These are phyloP conservation scores for Dryobates pubescens DNA, from an alignment of 2,797 vertebrate species.

Conservation along the genomic window DNA sequence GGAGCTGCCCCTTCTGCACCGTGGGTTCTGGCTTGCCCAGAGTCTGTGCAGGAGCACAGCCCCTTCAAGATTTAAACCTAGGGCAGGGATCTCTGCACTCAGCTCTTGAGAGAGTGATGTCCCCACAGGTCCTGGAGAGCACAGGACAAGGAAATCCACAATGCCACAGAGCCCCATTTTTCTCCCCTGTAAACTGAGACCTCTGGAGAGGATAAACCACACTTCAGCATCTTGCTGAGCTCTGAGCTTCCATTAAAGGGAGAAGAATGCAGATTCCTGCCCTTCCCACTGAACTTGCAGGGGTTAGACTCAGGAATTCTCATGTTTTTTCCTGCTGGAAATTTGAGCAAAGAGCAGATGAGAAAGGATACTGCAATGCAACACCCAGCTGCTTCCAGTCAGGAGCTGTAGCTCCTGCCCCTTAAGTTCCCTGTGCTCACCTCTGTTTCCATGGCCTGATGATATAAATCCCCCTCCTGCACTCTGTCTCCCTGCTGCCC, in stretches of 20 bases:
- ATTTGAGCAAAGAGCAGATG: not conserved
- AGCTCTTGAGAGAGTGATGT: not conserved
- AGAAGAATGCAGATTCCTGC: not conserved
- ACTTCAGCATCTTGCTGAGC: not conserved
- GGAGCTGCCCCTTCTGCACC: not conserved
- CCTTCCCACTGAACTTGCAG: not conserved
- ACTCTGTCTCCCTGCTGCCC: conserved; percentile 29
- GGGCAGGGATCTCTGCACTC: not conserved
- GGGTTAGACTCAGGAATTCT: not conserved
- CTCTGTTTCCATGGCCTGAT: not conserved
- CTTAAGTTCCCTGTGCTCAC: not conserved
- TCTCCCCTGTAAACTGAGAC: not conserved
- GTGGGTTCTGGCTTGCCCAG: not conserved
- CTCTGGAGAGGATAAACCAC: not conserved
- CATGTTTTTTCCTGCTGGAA: not conserved
- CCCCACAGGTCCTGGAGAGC: not conserved
- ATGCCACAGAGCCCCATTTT: not conserved
- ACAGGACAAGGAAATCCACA: not conserved
- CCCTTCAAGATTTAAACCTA: too few relatives aligned
- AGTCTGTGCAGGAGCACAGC: not conserved
- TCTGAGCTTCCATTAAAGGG: not conserved
- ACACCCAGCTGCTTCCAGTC: not conserved
- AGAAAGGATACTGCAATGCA: not conserved
- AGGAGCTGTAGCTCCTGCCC: not conserved
- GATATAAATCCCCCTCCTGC: not conserved